phyloP scores from a whole-genome alignment of 2,888 invertebrate genomes.

The Hipparchia sbordonii region DNA sequence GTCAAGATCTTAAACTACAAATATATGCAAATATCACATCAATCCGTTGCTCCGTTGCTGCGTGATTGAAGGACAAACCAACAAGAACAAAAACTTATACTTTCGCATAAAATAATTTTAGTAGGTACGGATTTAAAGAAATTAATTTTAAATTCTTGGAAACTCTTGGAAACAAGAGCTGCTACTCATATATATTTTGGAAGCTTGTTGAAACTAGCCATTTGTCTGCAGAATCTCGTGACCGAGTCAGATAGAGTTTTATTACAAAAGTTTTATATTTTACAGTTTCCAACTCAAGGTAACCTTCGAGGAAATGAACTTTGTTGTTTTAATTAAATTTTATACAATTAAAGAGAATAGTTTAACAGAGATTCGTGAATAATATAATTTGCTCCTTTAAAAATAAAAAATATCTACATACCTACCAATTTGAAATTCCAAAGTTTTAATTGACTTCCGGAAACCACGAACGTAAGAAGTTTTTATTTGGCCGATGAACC shows the following conservation, averaged over 20 bases:
- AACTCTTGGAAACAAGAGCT: conserved; percentile 4
- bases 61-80: too few relatives aligned
- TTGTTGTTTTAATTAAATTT: conserved; percentile 23
- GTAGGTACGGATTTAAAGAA: not conserved
- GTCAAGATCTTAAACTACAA: too few relatives aligned
- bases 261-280: conserved; percentile 13
- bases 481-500: too few relatives aligned
- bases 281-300: conserved; percentile 3
- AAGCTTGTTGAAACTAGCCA: conserved; percentile 9
- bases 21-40: too few relatives aligned
- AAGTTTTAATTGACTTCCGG: too few relatives aligned
- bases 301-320: conserved; percentile 15
- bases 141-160: not conserved
- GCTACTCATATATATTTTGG: conserved; percentile 1
- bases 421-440: not conserved
- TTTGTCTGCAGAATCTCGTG: conserved; percentile 16
- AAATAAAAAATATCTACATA: not conserved
- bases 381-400: not conserved
- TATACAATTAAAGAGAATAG: conserved; percentile 6
- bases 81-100: too few relatives aligned
- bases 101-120: too few relatives aligned
- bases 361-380: not conserved
- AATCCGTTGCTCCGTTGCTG: too few relatives aligned
- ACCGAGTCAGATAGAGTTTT: conserved; percentile 16
- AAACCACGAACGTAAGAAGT: too few relatives aligned